Evolutionary conservation across 2,113 vertebrate species (phyloP).

Genomic region (Phalacrocorax brasilianus): DNA sequence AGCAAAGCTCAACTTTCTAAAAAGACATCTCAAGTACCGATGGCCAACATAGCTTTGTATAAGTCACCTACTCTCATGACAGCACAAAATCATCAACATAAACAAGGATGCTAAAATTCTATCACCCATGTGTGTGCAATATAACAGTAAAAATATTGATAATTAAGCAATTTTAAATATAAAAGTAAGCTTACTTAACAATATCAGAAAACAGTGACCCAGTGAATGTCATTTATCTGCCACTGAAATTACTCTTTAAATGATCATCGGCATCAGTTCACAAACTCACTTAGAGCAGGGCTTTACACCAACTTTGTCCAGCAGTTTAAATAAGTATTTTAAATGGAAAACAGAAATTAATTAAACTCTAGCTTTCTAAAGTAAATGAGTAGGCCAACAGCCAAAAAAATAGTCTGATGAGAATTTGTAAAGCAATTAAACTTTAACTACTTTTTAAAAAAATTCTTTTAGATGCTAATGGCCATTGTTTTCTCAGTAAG

Average conservation of each 20-base stretch:
- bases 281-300: not conserved
- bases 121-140: rapidly evolving
- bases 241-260: not conserved
- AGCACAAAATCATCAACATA: not conserved
- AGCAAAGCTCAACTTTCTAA: not conserved
- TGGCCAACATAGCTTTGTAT: not conserved
- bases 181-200: not conserved
- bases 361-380: slow-evolving; percentile 43
- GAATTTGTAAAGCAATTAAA: slow-evolving; percentile 72
- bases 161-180: not conserved
- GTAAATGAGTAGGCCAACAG: slow-evolving; percentile 55
- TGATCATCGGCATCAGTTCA: not conserved
- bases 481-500: slow-evolving; percentile 76
- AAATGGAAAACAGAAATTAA: slow-evolving; percentile 36
- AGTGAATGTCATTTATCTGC: not conserved
- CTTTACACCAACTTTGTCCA: slow-evolving; percentile 21
- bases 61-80: not conserved
- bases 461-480: slow-evolving; percentile 80
- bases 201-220: not conserved
- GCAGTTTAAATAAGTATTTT: slow-evolving; percentile 39
- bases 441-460: slow-evolving; percentile 71
- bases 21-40: not conserved
- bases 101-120: not conserved
- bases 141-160: not conserved
- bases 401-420: slow-evolving; percentile 42